phyloP scores from a whole-genome alignment of 2,888 invertebrate species.

The Dasypogon diadema region DNA sequence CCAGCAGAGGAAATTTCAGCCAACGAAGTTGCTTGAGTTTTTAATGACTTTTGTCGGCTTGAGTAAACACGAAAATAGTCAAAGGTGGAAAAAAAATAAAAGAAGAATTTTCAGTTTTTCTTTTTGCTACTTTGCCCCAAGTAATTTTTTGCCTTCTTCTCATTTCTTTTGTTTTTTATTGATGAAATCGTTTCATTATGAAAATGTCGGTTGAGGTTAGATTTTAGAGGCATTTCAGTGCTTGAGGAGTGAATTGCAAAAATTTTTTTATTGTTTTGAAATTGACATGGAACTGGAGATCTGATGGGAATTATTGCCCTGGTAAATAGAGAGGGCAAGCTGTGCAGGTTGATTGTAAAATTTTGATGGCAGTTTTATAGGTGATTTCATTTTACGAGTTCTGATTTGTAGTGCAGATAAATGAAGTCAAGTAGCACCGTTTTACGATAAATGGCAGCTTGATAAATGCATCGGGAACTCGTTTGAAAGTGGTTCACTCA shows the following conservation, averaged over 20 bases:
- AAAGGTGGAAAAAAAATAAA: conserved; percentile 11
- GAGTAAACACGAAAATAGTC: conserved; percentile 25
- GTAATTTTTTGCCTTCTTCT: not conserved
- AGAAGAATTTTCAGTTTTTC: not conserved
- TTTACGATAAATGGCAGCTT: too few species aligned
- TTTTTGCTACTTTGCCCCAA: not conserved
- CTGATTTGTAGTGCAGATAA: not conserved
- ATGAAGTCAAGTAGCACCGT: too few species aligned
- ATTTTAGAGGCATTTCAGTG: conserved; percentile 10
- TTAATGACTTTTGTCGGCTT: conserved; percentile 40
- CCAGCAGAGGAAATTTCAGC: not conserved
- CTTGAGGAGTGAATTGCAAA: conserved; percentile 17
- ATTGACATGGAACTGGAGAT: conserved; percentile 1
- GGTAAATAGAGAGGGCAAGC: not conserved
- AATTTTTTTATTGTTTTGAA: conserved; percentile 32
- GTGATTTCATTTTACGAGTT: not conserved
- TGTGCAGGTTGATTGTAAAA: not conserved
- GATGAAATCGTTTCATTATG: conserved; percentile 29
- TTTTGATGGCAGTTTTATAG: not conserved
- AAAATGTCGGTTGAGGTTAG: conserved; percentile 40
- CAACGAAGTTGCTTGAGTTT: conserved; percentile 32
- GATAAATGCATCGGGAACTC: too few species aligned
- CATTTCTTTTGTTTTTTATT: conserved; percentile 18
- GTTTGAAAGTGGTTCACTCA: too few species aligned
- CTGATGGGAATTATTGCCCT: conserved; percentile 5